Percentiles rank a stretch among this genome's conserved stretches.
Evolutionary conservation across 2,888 invertebrate species (phyloP).

Genomic region (Theristus sp.): DNA sequence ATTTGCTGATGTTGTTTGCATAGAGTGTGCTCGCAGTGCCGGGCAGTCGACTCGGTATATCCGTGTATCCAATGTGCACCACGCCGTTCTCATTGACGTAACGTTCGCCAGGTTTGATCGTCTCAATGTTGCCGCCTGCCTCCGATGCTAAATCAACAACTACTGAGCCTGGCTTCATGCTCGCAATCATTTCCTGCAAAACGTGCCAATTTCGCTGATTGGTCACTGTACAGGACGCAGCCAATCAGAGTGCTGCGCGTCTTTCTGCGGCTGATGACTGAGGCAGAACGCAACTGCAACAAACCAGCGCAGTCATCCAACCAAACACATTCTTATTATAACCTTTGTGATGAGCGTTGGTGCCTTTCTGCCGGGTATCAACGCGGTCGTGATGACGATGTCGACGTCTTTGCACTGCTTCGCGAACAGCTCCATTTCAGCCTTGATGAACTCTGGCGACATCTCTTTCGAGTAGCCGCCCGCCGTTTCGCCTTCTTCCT

Average conservation of each 20-base stretch:
- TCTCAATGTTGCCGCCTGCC: constrained; percentile 61
- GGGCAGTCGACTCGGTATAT: constrained; percentile 60
- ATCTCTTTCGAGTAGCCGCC: constrained; percentile 70
- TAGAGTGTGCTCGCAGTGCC: constrained; percentile 68
- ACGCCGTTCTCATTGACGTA: constrained; percentile 56
- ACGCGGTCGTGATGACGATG: constrained; percentile 66
- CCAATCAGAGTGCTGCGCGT: too few relatives aligned
- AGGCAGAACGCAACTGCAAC: too few relatives aligned
- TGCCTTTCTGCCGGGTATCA: constrained; percentile 68
- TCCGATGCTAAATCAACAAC: constrained; percentile 73
- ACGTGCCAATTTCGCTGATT: too few relatives aligned
- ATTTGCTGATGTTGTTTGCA: constrained; percentile 74
- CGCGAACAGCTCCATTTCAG: constrained; percentile 66
- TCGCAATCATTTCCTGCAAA: constrained; percentile 49
- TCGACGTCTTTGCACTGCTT: constrained; percentile 66
- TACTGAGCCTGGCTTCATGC: constrained; percentile 70
- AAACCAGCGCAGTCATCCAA: too few relatives aligned
- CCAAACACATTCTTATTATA: too few relatives aligned
- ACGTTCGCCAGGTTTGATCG: constrained; percentile 53
- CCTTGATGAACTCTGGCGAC: constrained; percentile 63
- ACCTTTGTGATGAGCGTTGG: constrained; percentile 60
- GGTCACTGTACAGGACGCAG: too few relatives aligned
- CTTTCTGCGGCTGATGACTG: too few relatives aligned
- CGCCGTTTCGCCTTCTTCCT: constrained; percentile 40
- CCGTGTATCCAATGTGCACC: constrained; percentile 57